Evolutionary conservation across 2,113 vertebrate genomes (phyloP).

Genomic region (Pelusios castaneus): DNA sequence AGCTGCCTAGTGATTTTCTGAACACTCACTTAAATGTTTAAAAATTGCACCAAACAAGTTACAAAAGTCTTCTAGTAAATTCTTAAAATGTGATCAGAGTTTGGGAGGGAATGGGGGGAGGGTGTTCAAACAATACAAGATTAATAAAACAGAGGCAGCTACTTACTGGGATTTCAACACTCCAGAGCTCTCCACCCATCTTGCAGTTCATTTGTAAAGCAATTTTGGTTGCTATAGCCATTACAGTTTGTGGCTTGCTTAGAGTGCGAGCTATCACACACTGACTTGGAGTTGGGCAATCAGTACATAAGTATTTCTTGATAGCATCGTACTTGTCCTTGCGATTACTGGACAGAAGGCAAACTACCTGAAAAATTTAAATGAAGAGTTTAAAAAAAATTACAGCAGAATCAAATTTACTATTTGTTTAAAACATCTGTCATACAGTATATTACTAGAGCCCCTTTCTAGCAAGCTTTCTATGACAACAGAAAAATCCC

Average conservation of each 20-base stretch:
- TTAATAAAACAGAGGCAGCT: accelerated
- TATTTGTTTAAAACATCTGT: neutral
- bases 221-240: constrained; percentile 93
- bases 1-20: neutral
- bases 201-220: constrained; percentile 95
- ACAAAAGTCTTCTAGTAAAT: neutral
- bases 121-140: neutral
- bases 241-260: constrained; percentile 82
- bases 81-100: neutral
- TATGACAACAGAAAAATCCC: neutral
- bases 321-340: constrained; percentile 93
- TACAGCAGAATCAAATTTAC: neutral
- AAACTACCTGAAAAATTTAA: constrained; percentile 83
- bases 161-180: constrained; percentile 92
- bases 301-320: constrained; percentile 94
- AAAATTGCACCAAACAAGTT: neutral
- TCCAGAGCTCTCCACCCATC: constrained; percentile 97
- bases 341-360: constrained; percentile 86
- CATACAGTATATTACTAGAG: accelerated
- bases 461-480: neutral
- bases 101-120: neutral
- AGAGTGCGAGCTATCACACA: constrained; percentile 90
- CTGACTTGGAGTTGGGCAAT: constrained; percentile 93
- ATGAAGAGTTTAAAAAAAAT: neutral
- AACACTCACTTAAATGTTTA: neutral